Evolutionary conservation across 2,888 invertebrate genomes (phyloP).

Genomic region (Bellardia pandia): DNA sequence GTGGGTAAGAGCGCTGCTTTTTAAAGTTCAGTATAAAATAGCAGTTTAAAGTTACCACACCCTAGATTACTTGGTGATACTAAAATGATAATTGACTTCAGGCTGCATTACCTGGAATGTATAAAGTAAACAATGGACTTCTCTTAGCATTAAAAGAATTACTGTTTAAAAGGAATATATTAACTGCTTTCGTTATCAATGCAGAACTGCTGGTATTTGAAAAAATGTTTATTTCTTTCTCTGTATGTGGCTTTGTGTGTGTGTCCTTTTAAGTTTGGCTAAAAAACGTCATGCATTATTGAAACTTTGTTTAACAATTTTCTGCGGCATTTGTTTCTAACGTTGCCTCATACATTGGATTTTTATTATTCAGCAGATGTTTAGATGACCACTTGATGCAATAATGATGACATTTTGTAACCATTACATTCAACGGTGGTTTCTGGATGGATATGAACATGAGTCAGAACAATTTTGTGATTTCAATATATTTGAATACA

Average conservation of each 20-base stretch:
- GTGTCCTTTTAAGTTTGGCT: constrained; percentile 37
- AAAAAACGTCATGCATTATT: constrained; percentile 58
- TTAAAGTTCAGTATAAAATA: no score
- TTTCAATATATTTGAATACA: neutral
- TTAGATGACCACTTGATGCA: constrained; percentile 56
- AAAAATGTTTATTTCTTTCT: constrained; percentile 24
- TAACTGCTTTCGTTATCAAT: no score
- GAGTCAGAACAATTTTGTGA: neutral
- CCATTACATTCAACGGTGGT: constrained; percentile 37
- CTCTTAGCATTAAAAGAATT: no score
- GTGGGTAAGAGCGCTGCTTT: no score
- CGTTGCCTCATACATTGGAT: neutral
- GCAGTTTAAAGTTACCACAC: no score
- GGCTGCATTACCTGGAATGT: no score
- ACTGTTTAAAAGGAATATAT: no score
- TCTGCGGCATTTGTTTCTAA: constrained; percentile 54
- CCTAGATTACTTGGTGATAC: no score
- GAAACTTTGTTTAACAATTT: constrained; percentile 60
- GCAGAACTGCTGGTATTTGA: neutral
- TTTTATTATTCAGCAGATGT: constrained; percentile 40
- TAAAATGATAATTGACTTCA: no score
- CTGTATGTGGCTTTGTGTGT: neutral
- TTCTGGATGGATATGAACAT: neutral
- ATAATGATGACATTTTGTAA: constrained; percentile 41
- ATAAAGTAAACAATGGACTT: no score